Base-by-base conservation (phyloP, 2,113 vertebrate genomes). In the Sorex araneus region DNA sequence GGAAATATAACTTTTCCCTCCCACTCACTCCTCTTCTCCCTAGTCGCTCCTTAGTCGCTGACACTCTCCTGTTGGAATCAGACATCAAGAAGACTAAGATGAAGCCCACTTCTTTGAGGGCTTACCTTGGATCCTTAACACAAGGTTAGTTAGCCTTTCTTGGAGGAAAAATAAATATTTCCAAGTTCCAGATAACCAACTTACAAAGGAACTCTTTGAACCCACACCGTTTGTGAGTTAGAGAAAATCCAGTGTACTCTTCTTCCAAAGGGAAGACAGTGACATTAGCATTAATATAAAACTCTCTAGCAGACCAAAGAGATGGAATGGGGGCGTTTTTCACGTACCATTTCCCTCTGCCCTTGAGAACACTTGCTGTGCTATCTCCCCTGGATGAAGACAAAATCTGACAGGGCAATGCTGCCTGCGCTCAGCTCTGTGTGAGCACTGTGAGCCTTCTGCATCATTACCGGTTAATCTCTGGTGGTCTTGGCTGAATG, bases 391-490 rank as follows among this genome's bases (percentile, higher is more conserved):
- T 64, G 74, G 63, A 32, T 25, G 43, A 89, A 87, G 86, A 27
- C 57, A 88, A 90, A 94, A 64, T 34, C 47, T 85, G 70, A 34
- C 11, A 1, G n/a, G 10, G 28, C 54, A 83, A 28, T 32, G 34
- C 30, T 0, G 2, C 0, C 0, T 8, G 3, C 23, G 19, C 34
- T 36, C 27, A 0, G 71, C 18, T 60, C 0, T 32, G 82, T 69
- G 28, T 30, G 54, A 27, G 28, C 77, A 75, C 89, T 94, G 27
- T 70, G 64, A 94, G 15, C 79, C 73, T 96, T 96, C 89, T 81
- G 76, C 89, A 36, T 91, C 87, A 84, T 32, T 92, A 91, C 60
- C 89, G 81, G 79, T 36, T 92, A 91, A 94, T 97, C 95, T 96
- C 93, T n/a, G 0, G 77, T 40, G 93, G 85, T 90, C 80, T 11